Evolutionary conservation across 2,113 vertebrate species (phyloP).

Genomic region (Lagopus muta): DNA sequence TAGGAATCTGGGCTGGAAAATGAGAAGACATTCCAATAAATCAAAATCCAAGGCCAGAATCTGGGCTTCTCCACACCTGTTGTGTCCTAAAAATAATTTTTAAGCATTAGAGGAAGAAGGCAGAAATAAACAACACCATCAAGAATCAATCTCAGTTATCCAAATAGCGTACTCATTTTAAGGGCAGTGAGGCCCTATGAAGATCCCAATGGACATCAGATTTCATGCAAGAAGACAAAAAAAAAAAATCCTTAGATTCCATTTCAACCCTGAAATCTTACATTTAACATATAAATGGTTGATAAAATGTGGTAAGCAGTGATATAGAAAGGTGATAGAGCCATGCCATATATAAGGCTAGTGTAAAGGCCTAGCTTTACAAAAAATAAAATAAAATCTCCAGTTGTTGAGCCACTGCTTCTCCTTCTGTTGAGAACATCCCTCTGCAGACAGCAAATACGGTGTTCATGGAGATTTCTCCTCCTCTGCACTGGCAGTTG

Average conservation of each 20-base stretch:
- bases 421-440: not conserved
- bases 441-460: not conserved
- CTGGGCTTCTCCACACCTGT: fast-evolving
- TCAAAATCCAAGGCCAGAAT: not conserved
- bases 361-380: not conserved
- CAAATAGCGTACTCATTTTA: not conserved
- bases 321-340: not conserved
- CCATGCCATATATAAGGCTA: not conserved
- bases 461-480: not conserved
- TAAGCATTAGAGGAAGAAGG: not conserved
- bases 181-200: fast-evolving
- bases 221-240: fast-evolving
- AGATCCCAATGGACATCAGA: not conserved
- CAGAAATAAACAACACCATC: not conserved
- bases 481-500: fast-evolving
- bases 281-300: not conserved
- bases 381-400: not conserved
- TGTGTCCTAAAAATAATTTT: slow-evolving; percentile 50
- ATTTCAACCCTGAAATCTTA: not conserved
- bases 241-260: not conserved
- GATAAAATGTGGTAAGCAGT: not conserved
- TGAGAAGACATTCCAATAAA: not conserved
- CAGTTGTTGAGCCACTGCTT: not conserved
- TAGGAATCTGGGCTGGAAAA: not conserved
- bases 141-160: not conserved